Conservation (phyloP, 2,888 invertebrate genomes). For the Orthonychiurus folsomi region DNA sequence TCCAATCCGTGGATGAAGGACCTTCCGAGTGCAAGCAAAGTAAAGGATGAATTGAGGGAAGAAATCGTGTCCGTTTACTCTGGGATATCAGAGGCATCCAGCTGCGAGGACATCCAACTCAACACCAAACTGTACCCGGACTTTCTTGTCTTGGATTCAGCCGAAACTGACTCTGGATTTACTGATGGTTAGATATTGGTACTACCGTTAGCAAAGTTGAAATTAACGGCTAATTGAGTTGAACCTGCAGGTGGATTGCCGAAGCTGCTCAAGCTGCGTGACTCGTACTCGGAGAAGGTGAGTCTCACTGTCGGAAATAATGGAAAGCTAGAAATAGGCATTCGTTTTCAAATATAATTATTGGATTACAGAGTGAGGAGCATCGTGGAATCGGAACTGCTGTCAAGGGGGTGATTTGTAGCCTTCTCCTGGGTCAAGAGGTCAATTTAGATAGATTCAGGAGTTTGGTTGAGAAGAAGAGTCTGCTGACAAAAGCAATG, state of each 20-base stretch:
- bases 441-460: slow-evolving; percentile 51
- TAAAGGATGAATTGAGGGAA: slow-evolving; percentile 25
- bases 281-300: background rate
- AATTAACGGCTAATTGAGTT: no score
- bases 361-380: background rate
- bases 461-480: slow-evolving; percentile 55
- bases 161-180: slow-evolving; percentile 18
- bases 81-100: slow-evolving; percentile 34
- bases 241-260: no score
- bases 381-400: slow-evolving; percentile 33
- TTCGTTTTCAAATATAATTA: background rate
- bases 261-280: background rate
- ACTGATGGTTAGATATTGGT: background rate
- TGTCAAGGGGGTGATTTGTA: slow-evolving; percentile 48
- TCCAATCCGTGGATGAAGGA: slow-evolving; percentile 4
- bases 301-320: no score
- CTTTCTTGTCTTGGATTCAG: slow-evolving; percentile 22
- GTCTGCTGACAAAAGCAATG: slow-evolving; percentile 61
- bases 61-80: slow-evolving; percentile 37
- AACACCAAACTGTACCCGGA: background rate
- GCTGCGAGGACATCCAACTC: slow-evolving; percentile 21
- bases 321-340: no score
- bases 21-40: background rate
- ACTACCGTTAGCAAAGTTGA: no score
- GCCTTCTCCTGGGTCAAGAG: slow-evolving; percentile 49